Base-by-base conservation (phyloP, 2,797 vertebrate species). In the Girardinus metallicus region DNA sequence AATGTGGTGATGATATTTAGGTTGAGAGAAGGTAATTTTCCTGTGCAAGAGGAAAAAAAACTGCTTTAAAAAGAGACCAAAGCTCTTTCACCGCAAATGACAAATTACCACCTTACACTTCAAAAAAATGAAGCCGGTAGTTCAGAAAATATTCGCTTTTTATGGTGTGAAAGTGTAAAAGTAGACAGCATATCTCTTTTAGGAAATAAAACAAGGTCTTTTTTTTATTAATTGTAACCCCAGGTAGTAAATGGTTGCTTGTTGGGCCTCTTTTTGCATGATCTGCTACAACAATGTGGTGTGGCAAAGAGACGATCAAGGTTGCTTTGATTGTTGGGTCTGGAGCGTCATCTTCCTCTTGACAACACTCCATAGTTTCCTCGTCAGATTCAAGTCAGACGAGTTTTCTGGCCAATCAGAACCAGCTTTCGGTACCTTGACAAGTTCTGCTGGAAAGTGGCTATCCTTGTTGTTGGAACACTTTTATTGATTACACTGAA, bases 1-100 rank as follows among this genome's bases (percentile, higher is more conserved):
- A 80, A 88, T 81, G 78, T 64, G 78, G 73, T 0, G 80, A 91
- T 86, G 83, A 85, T 85, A 79, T 88, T 81, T 66, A 71, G 49
- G 64, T 76, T 76, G 81, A 80, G 76, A 83, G 79, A 73, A 71
- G 15, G 85, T 29, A 47, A 44, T 41, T 77, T n/a, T 5, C 23
- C 57, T 41, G 53, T 80, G 53, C 39, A 41, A 83, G 68, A 15
- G 47, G 31, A 80, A 57, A 31, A 80, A 41, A 23, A 66, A 76
- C n/a, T 15, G 15, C n/a, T 34, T 7, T 29, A 64, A 66, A 80
- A 49, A 29, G 76, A 16, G 49, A 79, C 31, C 46, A 46, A 5
- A 47, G 26, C 23, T 80, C 13, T 70, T 44, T 47, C 71, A 78
- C 46, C 3, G n/a, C 29, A 44, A 72, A 85, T 51, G 10, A 81